Base-by-base conservation (phyloP, 2,113 vertebrate genomes). In the Pangasianodon hypophthalmus region DNA sequence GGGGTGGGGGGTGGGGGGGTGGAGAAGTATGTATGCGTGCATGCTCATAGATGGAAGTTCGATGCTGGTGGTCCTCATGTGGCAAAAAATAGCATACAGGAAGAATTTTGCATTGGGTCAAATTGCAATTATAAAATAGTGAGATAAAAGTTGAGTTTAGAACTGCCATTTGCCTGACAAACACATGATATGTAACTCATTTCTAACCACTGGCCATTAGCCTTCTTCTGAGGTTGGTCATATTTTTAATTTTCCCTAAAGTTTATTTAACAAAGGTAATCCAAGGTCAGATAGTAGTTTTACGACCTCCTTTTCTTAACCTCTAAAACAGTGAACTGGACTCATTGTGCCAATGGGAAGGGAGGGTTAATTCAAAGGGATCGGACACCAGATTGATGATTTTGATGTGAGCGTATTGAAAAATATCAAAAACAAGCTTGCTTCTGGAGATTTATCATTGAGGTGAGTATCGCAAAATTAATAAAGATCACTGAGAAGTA, bases 41-140 rank as follows among this genome's bases (percentile, higher is more conserved):
- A 24, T 64, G 44, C 9, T 83, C n/a, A 8, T 56, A 46, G 71
- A 79, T 64, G 85, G 8, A 41, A 56, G 77, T 80, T 64, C 84
- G 5, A 54, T 62, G 41, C 52, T 81, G 87, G 77, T 88, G 87
- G 87, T 84, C 80, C 75, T 67, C 50, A n/a, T 71, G 64, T 71
- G 62, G n/a, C 60, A 80, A 32, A 84, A 82, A 58, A 87, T 87
- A 54, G 37, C 11, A 60, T 26, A 11, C 19, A 26, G 54, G 46
- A 79, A 88, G 26, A 52, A 44, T 21, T 60, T 37, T 46, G 81
- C 18, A 44, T 8, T 21, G 37, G 24, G 71, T 41, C 24, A 77
- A 77, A 44, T 13, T 50, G 69, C 41, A 41, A 24, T 21, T 86
- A 56, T 69, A 13, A 32, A 32, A 19, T 1, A 18, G 6, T 79